Base-by-base conservation (phyloP, 64 coral and sea anemone genomes). In the Anthopleura sola region DNA sequence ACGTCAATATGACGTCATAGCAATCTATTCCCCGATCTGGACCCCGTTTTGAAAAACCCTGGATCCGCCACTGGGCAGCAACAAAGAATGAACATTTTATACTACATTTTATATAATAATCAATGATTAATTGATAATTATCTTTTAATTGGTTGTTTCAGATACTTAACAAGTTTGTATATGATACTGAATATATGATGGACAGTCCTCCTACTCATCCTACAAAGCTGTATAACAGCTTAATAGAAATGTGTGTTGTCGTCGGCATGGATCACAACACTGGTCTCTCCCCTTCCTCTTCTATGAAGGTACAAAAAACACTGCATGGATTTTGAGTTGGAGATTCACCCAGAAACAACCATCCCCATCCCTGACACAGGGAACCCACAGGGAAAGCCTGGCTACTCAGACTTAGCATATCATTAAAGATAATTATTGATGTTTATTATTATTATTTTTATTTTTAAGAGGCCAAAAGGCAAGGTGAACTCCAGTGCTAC, bases 191-290 rank as follows among this genome's bases (percentile, higher is more conserved):
- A 1, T 62, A 11, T 3, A 19, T 21, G 18, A 79, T 79, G 76
- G 24, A 36, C 5, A 23, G 23, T 44, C 56, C n/a, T 44, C 56
- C n/a, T 69, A 69, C 12, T 32, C 66, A 71, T 12, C 79, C 87
- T 55, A 86, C 62, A 47, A 90, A 86, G 83, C 66, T 94, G 64
- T 78, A 54, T n/a, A 85, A 94, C 50, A 94, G 92, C 62, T 36
- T 94, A 26, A 86, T 94, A 39, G 92, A 94, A 50, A 85, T 94
- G 40, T 94, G 92, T 68, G 51, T 90, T 50, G 62, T 94, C 7
- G 79, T 94, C 10, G 92, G 88, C 24, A 94, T 94, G 87, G 92
- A 94, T 44, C 87, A 90, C 16, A 84, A 94, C 20, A 90, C 92
- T 29, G 92, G 92, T 48, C 88, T 94, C 36, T 56, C 88, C 3